Conservation (phyloP, 2,113 vertebrate genomes). For the Glaucomys volans region DNA sequence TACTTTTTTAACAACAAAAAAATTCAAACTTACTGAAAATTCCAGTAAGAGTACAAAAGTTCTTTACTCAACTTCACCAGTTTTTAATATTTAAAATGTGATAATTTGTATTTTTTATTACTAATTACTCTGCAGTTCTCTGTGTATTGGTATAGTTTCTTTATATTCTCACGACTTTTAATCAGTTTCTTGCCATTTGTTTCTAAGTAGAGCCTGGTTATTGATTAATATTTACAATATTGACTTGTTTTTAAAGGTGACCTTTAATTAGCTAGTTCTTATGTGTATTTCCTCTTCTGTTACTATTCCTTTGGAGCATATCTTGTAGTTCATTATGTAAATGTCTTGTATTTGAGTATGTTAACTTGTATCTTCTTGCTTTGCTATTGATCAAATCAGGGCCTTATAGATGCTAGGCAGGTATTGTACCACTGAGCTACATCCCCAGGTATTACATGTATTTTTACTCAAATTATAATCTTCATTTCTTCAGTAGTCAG, state of each 20-base stretch:
- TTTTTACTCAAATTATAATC: too few species aligned
- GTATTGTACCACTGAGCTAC: too few species aligned
- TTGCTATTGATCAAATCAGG: too few species aligned
- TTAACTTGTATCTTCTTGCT: neutral
- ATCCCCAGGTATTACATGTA: too few species aligned
- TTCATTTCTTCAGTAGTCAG: too few species aligned
- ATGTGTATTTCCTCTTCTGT: neutral
- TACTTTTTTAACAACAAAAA: neutral
- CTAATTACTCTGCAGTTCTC: neutral
- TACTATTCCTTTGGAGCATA: neutral
- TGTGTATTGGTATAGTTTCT: neutral
- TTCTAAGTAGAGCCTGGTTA: neutral
- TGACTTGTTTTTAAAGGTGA: neutral
- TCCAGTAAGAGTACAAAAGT: neutral
- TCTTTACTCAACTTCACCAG: neutral
- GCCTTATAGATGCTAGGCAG: too few species aligned
- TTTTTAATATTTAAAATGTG: neutral
- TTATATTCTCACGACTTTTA: neutral
- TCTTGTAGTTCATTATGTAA: neutral
- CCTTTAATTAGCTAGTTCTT: neutral
- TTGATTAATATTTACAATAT: neutral
- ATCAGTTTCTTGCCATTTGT: neutral
- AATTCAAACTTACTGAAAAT: neutral
- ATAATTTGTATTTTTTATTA: constrained; percentile 17
- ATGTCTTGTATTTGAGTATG: neutral